Evolutionary conservation across 2,888 invertebrate species (phyloP).

Genomic region (Ophioninae sp.): DNA sequence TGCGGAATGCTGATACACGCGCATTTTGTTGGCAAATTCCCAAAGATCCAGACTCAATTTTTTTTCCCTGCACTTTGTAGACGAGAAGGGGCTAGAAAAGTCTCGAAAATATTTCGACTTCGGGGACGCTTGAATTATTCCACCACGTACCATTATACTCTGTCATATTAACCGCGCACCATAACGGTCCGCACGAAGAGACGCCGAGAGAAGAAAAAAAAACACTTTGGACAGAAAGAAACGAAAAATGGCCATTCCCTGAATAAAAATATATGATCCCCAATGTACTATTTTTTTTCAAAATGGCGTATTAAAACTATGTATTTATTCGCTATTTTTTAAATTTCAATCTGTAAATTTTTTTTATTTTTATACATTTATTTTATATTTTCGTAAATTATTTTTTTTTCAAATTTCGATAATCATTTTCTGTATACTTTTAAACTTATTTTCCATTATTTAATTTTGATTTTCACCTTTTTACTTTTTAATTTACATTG

Average conservation of each 20-base stretch:
- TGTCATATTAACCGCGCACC: conserved; percentile 48
- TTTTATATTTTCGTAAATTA: neutral
- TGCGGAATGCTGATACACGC: conserved; percentile 40
- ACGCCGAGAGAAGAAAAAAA: conserved; percentile 19
- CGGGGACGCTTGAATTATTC: conserved; percentile 57
- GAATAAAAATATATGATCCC: neutral
- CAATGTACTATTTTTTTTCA: neutral
- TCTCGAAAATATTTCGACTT: conserved; percentile 53
- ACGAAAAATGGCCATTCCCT: neutral
- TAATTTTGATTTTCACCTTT: too few species aligned
- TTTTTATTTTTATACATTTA: too few species aligned
- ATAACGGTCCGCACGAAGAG: conserved; percentile 9
- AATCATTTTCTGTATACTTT: too few species aligned
- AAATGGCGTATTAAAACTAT: neutral
- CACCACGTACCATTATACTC: conserved; percentile 34
- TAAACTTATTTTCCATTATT: too few species aligned
- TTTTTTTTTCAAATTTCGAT: too few species aligned
- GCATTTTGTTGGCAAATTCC: conserved; percentile 49
- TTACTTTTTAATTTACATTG: too few species aligned
- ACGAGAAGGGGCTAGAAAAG: conserved; percentile 49
- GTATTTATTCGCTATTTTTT: neutral
- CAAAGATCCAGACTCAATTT: conserved; percentile 38
- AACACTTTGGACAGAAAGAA: neutral
- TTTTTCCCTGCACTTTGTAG: conserved; percentile 23
- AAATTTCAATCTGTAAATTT: neutral